A percentile compares a stretch with the other conserved stretches of the same genome.
These are phyloP conservation scores for Malurus alboscapulatus DNA, from an alignment of 2,113 vertebrate genomes.

Conservation along the genomic window DNA sequence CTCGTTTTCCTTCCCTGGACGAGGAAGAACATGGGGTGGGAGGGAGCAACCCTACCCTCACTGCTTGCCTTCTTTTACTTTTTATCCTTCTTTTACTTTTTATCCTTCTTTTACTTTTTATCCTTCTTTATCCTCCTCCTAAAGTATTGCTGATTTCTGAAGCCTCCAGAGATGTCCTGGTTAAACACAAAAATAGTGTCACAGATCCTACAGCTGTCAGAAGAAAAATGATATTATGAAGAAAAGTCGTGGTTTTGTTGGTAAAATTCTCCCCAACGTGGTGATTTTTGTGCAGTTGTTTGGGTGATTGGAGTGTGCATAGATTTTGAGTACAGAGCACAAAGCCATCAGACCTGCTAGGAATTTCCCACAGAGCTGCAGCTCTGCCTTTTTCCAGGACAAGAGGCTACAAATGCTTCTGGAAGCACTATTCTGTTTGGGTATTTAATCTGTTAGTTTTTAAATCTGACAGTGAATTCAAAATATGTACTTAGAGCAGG, in stretches of 20 bases:
- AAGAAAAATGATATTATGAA: not conserved
- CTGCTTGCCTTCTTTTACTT: no score
- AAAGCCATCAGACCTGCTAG: not conserved
- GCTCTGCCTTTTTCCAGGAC: not conserved
- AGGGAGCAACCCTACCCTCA: not conserved
- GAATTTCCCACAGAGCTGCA: not conserved
- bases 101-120: no score
- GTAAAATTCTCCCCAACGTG: not conserved
- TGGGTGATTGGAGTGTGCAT: not conserved
- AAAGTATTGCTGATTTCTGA: not conserved
- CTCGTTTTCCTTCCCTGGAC: not conserved
- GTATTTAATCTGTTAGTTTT: conserved; percentile 12
- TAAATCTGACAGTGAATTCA: not conserved
- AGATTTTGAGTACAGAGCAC: not conserved
- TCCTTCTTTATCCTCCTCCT: not conserved
- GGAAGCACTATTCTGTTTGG: not conserved
- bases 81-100: no score
- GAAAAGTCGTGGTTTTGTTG: not conserved
- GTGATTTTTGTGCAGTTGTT: not conserved
- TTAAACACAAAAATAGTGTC: not conserved
- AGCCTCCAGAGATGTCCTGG: not conserved
- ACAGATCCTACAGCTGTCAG: not conserved
- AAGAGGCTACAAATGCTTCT: conserved; percentile 3
- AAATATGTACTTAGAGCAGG: not conserved
- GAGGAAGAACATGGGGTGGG: rapidly evolving